phyloP scores from a whole-genome alignment of 2,888 invertebrate species.

The Dichetophora obliterata region DNA sequence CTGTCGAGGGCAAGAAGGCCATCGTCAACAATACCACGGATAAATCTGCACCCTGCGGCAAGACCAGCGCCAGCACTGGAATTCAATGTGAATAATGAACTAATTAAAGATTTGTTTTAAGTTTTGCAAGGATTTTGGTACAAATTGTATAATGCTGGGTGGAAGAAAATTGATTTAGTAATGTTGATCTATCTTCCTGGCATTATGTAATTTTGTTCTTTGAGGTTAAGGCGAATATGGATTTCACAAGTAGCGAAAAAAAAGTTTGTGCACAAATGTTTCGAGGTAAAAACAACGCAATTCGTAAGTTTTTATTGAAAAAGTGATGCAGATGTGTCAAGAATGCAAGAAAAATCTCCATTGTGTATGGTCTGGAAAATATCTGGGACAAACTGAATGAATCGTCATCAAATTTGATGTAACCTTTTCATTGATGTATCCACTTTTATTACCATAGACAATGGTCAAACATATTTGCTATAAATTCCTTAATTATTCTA shows the following conservation, averaged over 20 bases:
- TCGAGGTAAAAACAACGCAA: not conserved
- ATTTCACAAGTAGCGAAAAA: not conserved
- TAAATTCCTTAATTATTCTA: too few relatives aligned
- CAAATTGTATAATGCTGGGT: slow-evolving; percentile 45
- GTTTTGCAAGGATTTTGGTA: not conserved
- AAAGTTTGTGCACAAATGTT: not conserved
- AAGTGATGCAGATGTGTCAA: not conserved
- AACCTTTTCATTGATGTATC: too few relatives aligned
- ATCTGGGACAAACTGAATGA: too few relatives aligned
- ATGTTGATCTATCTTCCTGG: not conserved
- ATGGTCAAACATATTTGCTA: too few relatives aligned
- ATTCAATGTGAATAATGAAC: slow-evolving; percentile 71
- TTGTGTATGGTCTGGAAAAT: too few relatives aligned
- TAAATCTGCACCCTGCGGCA: slow-evolving; percentile 74
- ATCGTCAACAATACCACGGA: slow-evolving; percentile 61
- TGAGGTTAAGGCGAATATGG: slow-evolving; percentile 50
- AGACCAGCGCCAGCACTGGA: slow-evolving; percentile 74
- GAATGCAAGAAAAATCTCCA: too few relatives aligned
- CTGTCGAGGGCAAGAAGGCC: slow-evolving; percentile 72
- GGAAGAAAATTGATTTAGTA: slow-evolving; percentile 18
- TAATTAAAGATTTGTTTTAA: not conserved
- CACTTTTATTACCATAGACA: too few relatives aligned
- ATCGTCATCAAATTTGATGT: too few relatives aligned
- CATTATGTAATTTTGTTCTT: slow-evolving; percentile 61
- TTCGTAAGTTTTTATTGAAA: not conserved